Base-by-base conservation (phyloP, 2,888 invertebrate species). In the Nezara viridula region DNA sequence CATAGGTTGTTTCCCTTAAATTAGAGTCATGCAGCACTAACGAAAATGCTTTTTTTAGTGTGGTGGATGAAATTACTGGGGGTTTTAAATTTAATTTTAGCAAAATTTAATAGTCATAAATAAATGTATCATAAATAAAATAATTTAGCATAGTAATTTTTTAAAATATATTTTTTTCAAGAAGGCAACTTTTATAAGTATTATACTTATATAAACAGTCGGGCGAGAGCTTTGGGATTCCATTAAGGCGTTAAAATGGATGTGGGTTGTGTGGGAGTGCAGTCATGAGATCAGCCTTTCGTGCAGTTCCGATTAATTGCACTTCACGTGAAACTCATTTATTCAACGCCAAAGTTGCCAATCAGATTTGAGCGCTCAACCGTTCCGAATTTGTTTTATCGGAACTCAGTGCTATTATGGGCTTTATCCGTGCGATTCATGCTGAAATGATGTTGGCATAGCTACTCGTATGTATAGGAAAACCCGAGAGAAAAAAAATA, bases 271-370 rank as follows among this genome's bases (percentile, higher is more conserved):
- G n/a, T n/a, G n/a, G n/a, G 6, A 55, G 55, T 55, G 55, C 55
- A 50, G 50, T 55, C 55, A 73, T 37, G 66, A 37, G 37, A 60
- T 27, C 27, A 27, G 19, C 32, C 21, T 37, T 73, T 73, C 66
- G 10, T 73, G 66, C 66, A 73, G 32, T 37, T 73, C 19, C 32
- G 66, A 73, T 73, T 73, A 73, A 73, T 73, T 37, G 66, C 66
- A 37, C 19, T 73, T 73, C 32, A 73, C 37, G 66, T 73, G 19
- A 73, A 73, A 73, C 66, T 73, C 66, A 73, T 73, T 73, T 73
- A 73, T 73, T 73, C 66, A 37, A 32, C 32, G 66, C 19, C 37
- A 32, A 37, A 73, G 66, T 73, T 73, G 66, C 37, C 66, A 73
- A 73, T 73, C 66, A 73, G 66, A 73, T 73, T 73, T 73, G 66